A percentile compares a stretch with the other conserved stretches of the same genome.
phyloP scores from a whole-genome alignment of 1,140 invertebrate species.

The Drosophila nasuta region DNA sequence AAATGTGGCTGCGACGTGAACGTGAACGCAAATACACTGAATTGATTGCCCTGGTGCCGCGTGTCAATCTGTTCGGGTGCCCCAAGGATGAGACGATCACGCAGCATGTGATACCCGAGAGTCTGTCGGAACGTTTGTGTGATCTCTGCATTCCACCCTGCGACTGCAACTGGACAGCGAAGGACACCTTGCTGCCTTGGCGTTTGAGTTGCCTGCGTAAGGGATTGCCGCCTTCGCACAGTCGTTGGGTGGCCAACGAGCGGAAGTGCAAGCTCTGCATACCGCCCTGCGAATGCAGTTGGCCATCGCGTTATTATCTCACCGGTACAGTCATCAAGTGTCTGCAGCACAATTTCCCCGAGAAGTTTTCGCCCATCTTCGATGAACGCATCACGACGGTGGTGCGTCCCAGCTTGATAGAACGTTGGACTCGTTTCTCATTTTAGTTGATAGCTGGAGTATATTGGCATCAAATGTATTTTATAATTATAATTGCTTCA shows the following conservation, averaged over 20 bases:
- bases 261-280: conserved; percentile 44
- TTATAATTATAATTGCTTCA: neutral
- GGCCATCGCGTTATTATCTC: conserved; percentile 67
- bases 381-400: conserved; percentile 52
- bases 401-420: conserved; percentile 54
- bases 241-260: conserved; percentile 43
- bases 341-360: conserved; percentile 60
- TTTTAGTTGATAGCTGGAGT: conserved; percentile 21
- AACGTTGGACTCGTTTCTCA: conserved; percentile 70
- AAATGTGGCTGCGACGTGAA: conserved; percentile 57
- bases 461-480: too few relatives aligned
- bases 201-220: conserved; percentile 42
- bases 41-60: conserved; percentile 36
- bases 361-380: conserved; percentile 71
- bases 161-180: conserved; percentile 55
- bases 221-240: neutral
- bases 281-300: conserved; percentile 69
- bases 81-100: neutral
- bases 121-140: conserved; percentile 31
- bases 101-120: neutral
- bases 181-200: conserved; percentile 46
- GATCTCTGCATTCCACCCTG: conserved; percentile 62
- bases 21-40: conserved; percentile 40
- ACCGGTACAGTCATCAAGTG: conserved; percentile 70
- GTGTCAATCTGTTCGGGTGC: conserved; percentile 37